phyloP scores from a whole-genome alignment of 2,888 invertebrate genomes.

The Eupithecia subfuscata region DNA sequence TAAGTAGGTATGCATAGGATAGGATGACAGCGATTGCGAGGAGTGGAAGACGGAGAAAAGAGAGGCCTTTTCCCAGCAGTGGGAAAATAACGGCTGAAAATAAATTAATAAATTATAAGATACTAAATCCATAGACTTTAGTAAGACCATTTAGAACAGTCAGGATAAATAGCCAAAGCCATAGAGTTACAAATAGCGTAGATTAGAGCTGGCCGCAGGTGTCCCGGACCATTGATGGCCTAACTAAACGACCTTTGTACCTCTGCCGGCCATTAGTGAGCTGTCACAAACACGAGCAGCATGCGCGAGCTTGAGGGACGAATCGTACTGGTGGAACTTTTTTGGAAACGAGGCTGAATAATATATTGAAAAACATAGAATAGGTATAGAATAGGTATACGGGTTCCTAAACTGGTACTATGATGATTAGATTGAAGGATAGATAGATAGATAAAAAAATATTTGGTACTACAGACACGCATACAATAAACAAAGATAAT shows the following conservation, averaged over 20 bases:
- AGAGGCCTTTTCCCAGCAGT: too few species aligned
- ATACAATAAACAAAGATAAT: too few species aligned
- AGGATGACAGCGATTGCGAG: too few species aligned
- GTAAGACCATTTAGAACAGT: background rate
- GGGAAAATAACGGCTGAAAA: too few species aligned
- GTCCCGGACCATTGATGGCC: constrained; percentile 40
- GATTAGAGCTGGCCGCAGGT: constrained; percentile 42
- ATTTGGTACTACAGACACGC: too few species aligned
- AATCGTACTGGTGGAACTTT: constrained; percentile 11
- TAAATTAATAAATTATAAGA: too few species aligned
- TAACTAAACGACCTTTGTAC: constrained; percentile 31
- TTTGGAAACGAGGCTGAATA: background rate
- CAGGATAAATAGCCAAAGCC: background rate
- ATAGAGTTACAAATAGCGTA: constrained; percentile 33
- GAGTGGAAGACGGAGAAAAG: too few species aligned
- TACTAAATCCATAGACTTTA: constrained; percentile 2
- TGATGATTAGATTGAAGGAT: too few species aligned
- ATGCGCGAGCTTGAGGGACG: constrained; percentile 9
- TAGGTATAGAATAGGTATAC: too few species aligned
- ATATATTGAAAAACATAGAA: background rate
- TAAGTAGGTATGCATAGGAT: too few species aligned
- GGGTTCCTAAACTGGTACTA: background rate
- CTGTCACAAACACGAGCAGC: constrained; percentile 31
- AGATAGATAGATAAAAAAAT: too few species aligned
- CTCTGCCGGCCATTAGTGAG: constrained; percentile 33